Conservation (phyloP, 2,888 invertebrate genomes). For the Clusia tigrina region DNA sequence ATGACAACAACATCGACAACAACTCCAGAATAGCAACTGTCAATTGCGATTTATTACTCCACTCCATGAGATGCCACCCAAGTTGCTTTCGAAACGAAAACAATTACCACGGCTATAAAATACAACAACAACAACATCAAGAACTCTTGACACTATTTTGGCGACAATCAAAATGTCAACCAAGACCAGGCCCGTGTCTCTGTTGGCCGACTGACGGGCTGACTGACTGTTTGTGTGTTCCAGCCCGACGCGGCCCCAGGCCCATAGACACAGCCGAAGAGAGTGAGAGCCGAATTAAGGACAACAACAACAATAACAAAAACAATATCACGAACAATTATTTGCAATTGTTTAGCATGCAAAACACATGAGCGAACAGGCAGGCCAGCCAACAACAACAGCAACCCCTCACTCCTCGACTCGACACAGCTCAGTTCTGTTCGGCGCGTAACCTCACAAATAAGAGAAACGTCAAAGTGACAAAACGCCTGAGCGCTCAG, state of each 20-base stretch:
- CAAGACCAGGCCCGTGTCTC: conserved; percentile 45
- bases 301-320: conserved; percentile 7
- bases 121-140: neutral
- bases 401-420: too few species aligned
- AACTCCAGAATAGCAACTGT: too few species aligned
- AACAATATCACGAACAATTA: conserved; percentile 9
- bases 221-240: too few species aligned
- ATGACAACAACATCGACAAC: too few species aligned
- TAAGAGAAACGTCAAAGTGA: neutral
- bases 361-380: conserved; percentile 46
- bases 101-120: neutral
- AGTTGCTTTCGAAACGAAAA: neutral
- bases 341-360: conserved; percentile 54
- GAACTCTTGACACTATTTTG: conserved; percentile 28
- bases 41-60: conserved; percentile 22
- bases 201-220: conserved; percentile 46
- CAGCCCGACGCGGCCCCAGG: too few species aligned
- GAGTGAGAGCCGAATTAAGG: conserved; percentile 12
- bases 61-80: neutral
- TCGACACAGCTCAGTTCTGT: too few species aligned
- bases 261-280: neutral
- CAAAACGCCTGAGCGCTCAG: conserved; percentile 5
- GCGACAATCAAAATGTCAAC: conserved; percentile 52
- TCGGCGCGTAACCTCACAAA: conserved; percentile 1
- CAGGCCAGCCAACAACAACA: neutral